Evolutionary conservation across 2,888 invertebrate species (phyloP).

Genomic region (Stenodera caucasica): DNA sequence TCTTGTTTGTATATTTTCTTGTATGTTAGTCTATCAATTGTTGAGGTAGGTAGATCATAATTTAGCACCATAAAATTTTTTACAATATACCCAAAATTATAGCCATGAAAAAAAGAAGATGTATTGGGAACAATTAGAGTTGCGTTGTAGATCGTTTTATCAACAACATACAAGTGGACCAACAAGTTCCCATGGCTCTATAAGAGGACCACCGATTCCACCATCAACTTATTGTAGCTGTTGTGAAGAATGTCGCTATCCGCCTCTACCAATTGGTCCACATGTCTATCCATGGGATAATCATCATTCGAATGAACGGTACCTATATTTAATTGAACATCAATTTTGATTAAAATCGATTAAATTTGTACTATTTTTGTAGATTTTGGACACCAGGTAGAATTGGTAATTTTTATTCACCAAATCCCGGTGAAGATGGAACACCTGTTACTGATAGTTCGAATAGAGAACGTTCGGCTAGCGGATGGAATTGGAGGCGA

Average conservation of each 20-base stretch:
- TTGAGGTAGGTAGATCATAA: slow-evolving; percentile 62
- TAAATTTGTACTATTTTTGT: not conserved
- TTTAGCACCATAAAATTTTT: not conserved
- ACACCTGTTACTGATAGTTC: slow-evolving; percentile 41
- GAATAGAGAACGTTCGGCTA: slow-evolving; percentile 44
- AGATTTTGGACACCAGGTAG: slow-evolving; percentile 65
- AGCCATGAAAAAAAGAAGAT: slow-evolving; percentile 93
- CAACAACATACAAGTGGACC: slow-evolving; percentile 57
- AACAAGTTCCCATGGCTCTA: slow-evolving; percentile 51
- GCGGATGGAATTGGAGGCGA: slow-evolving; percentile 72
- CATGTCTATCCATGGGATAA: slow-evolving; percentile 64
- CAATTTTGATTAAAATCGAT: not conserved
- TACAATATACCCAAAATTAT: slow-evolving; percentile 11
- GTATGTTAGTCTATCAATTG: slow-evolving; percentile 89
- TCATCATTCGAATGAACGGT: slow-evolving; percentile 54
- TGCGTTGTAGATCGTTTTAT: slow-evolving; percentile 80
- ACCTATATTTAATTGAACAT: slow-evolving; percentile 15
- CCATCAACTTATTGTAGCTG: slow-evolving; percentile 63
- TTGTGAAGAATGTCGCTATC: slow-evolving; percentile 71
- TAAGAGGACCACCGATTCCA: slow-evolving; percentile 56
- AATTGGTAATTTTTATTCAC: slow-evolving; percentile 81
- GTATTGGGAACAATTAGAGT: slow-evolving; percentile 91
- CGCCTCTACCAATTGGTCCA: slow-evolving; percentile 58
- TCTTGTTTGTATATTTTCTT: slow-evolving; percentile 87
- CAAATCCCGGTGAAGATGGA: slow-evolving; percentile 71